Evolutionary conservation across 2,797 vertebrate genomes (phyloP).

Genomic region (Propithecus deckenii): DNA sequence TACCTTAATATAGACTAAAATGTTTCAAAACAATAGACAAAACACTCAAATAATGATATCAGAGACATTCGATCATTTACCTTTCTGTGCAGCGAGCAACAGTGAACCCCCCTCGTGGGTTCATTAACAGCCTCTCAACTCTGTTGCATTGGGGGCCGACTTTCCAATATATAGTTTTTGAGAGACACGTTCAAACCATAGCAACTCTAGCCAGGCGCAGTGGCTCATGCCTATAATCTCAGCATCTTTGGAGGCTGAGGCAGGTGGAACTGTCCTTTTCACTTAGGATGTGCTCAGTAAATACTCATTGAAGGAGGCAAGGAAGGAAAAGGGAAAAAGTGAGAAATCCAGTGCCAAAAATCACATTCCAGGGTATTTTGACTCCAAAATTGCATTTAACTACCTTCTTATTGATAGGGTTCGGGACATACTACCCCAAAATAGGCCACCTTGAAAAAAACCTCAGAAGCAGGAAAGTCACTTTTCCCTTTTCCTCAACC

Average conservation of each 20-base stretch:
- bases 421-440: neutral
- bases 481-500: neutral
- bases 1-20: too few species aligned
- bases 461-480: neutral
- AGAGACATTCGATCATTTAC: too few species aligned
- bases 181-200: neutral
- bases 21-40: too few species aligned
- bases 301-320: neutral
- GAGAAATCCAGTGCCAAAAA: neutral
- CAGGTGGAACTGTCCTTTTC: neutral
- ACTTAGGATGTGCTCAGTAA: neutral
- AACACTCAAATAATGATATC: too few species aligned
- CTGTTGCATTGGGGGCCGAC: neutral
- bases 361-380: neutral
- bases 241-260: too few species aligned
- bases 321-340: neutral
- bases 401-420: neutral
- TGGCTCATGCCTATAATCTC: too few species aligned
- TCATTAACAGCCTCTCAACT: neutral
- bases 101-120: too few species aligned
- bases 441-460: neutral
- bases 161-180: neutral
- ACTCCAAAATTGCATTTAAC: neutral
- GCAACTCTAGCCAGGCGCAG: neutral
- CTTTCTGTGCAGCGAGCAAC: too few species aligned